phyloP scores from a whole-genome alignment of 2,797 vertebrate species.

The Anabas testudineus region DNA sequence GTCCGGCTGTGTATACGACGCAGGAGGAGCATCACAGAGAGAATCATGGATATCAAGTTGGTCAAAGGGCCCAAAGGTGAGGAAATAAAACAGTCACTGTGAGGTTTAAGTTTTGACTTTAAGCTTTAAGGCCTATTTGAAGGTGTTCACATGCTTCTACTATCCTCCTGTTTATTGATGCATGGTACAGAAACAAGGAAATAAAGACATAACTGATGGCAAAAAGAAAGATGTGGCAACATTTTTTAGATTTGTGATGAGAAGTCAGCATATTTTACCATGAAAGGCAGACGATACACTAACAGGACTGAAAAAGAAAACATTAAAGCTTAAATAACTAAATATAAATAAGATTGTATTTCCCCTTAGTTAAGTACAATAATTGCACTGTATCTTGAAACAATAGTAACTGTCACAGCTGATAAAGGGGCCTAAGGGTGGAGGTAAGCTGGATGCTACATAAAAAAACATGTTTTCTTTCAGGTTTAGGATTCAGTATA shows the following conservation, averaged over 20 bases:
- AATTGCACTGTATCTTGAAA: too few species aligned
- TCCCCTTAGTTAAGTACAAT: too few species aligned
- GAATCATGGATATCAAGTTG: slow-evolving; percentile 95
- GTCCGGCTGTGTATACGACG: slow-evolving; percentile 93
- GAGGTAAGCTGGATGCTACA: neutral
- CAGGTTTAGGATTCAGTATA: slow-evolving; percentile 98
- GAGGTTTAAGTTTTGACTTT: neutral
- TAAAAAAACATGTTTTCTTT: slow-evolving; percentile 12
- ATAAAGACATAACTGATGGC: too few species aligned
- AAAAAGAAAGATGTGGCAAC: neutral
- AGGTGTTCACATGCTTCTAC: neutral
- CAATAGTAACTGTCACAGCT: too few species aligned
- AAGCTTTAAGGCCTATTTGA: neutral
- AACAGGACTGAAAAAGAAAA: too few species aligned
- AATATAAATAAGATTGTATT: too few species aligned
- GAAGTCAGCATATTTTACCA: too few species aligned
- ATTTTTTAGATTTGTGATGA: slow-evolving; percentile 12
- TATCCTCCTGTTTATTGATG: neutral
- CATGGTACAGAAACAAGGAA: neutral
- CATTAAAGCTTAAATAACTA: too few species aligned
- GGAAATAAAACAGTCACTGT: neutral
- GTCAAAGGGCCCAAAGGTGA: slow-evolving; percentile 98
- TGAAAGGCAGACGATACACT: too few species aligned
- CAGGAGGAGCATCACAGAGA: slow-evolving; percentile 91
- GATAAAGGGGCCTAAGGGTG: neutral